phyloP scores from a whole-genome alignment of 2,888 invertebrate species.

The Heliconius ismenius region DNA sequence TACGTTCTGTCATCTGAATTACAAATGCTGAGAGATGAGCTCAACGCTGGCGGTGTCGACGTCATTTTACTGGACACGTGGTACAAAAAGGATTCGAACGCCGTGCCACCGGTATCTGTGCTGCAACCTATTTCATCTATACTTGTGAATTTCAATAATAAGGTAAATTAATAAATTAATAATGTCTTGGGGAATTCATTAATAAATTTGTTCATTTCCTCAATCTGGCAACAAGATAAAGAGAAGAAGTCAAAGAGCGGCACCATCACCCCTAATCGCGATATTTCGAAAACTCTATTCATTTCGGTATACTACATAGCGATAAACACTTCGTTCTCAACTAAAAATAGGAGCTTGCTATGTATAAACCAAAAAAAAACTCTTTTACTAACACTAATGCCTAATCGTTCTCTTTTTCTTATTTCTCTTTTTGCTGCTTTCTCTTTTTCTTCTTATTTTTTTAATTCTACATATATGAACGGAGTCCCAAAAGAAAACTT shows the following conservation, averaged over 20 bases:
- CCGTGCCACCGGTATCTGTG: conserved; percentile 96
- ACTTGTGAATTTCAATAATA: conserved; percentile 97
- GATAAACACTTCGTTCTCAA: no score
- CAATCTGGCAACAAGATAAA: no score
- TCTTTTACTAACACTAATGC: no score
- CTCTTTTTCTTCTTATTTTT: neutral
- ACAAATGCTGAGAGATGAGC: conserved; percentile 91
- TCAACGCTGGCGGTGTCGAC: conserved; percentile 91
- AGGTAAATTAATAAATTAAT: conserved; percentile 79
- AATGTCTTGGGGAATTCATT: no score
- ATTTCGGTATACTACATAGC: no score
- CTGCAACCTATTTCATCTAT: conserved; percentile 98
- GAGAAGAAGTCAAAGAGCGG: no score
- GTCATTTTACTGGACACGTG: conserved; percentile 93
- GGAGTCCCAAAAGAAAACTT: neutral
- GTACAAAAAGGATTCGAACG: conserved; percentile 98
- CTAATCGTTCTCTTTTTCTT: no score
- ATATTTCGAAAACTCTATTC: no score
- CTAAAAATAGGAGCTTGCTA: no score
- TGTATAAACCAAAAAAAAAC: neutral
- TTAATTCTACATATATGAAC: neutral
- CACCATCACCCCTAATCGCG: no score
- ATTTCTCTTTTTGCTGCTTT: neutral
- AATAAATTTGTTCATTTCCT: no score
- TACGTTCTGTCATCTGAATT: conserved; percentile 96